phyloP scores from a whole-genome alignment of 2,888 invertebrate genomes.

The Lottia scabra region DNA sequence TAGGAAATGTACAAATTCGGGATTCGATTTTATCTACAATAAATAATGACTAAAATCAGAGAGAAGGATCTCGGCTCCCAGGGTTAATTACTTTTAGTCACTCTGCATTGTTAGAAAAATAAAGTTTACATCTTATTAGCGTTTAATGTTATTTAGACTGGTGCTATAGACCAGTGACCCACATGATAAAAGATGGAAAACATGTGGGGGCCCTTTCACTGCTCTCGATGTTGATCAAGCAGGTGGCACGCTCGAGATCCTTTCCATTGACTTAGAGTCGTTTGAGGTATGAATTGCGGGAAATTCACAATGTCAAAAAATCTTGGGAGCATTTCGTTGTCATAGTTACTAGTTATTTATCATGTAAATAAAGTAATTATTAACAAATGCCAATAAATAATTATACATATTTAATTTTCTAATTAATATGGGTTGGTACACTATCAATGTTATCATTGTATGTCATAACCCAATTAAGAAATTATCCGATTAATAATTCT shows the following conservation, averaged over 20 bases:
- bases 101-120: not conserved
- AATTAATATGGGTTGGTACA: too few species aligned
- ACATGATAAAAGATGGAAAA: not conserved
- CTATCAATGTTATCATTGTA: too few species aligned
- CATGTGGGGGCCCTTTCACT: too few species aligned
- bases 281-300: conserved; percentile 1
- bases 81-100: not conserved
- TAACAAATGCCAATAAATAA: too few species aligned
- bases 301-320: conserved; percentile 3
- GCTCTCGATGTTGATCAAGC: not conserved
- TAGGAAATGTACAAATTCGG: conserved; percentile 23
- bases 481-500: not conserved
- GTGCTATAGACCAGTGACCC: not conserved
- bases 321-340: conserved; percentile 1
- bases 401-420: too few species aligned
- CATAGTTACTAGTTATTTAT: not conserved
- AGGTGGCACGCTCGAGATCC: not conserved
- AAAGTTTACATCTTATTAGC: not conserved
- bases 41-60: conserved; percentile 10
- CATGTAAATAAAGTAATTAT: too few species aligned
- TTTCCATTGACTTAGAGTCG: not conserved
- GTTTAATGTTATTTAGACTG: not conserved
- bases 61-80: not conserved
- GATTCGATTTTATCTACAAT: conserved; percentile 14
- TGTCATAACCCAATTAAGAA: not conserved